phyloP scores from a whole-genome alignment of 2,113 vertebrate species.

The Macroglossus sobrinus region DNA sequence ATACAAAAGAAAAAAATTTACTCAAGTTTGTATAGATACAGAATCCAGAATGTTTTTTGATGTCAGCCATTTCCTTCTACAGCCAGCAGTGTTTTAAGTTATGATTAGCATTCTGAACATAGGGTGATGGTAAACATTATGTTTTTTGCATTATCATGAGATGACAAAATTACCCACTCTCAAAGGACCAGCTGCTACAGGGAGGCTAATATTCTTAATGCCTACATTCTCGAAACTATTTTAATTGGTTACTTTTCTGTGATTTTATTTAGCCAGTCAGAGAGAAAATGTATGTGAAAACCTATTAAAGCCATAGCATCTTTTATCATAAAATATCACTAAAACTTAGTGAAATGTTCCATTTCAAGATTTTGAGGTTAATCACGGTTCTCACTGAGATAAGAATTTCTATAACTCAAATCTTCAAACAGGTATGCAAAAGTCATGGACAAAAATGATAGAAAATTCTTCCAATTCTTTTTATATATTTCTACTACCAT shows the following conservation, averaged over 20 bases:
- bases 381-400: neutral
- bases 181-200: slow-evolving; percentile 42
- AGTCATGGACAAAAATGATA: neutral
- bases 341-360: slow-evolving; percentile 20
- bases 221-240: slow-evolving; percentile 50
- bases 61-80: slow-evolving; percentile 1
- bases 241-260: slow-evolving; percentile 56
- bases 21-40: neutral
- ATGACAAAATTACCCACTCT: slow-evolving; percentile 64
- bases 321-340: slow-evolving; percentile 4
- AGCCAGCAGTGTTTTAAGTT: slow-evolving; percentile 22
- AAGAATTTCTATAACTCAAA: neutral
- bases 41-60: neutral
- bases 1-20: slow-evolving; percentile 3
- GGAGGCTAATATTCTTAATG: neutral
- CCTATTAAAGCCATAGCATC: slow-evolving; percentile 44
- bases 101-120: slow-evolving; percentile 46
- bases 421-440: neutral
- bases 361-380: slow-evolving; percentile 6
- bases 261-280: neutral
- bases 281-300: slow-evolving; percentile 52
- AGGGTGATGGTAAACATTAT: slow-evolving; percentile 14
- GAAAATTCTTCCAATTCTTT: neutral
- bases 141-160: slow-evolving; percentile 60
- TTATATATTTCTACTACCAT: neutral